These are phyloP conservation scores for Sorex fumeus DNA, from an alignment of 2,113 vertebrate genomes.

Conservation along the genomic window DNA sequence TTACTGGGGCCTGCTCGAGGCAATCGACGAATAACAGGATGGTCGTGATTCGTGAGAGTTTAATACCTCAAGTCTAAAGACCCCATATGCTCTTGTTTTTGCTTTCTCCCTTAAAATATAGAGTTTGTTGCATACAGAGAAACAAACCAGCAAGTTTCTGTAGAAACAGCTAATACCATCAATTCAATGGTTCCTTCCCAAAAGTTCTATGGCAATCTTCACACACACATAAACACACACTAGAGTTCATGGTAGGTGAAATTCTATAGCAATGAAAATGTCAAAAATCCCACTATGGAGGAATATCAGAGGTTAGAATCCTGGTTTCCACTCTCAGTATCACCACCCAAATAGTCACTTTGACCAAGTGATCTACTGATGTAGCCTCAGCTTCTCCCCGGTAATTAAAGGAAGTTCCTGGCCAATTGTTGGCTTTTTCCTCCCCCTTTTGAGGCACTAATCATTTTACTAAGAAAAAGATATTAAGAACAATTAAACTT, in stretches of 20 bases:
- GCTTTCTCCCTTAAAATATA: not conserved
- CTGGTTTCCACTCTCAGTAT: not conserved
- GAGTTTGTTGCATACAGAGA: not conserved
- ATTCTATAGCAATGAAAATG: not conserved
- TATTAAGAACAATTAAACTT: slow-evolving; percentile 68
- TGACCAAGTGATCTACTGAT: not conserved
- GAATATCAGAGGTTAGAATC: not conserved
- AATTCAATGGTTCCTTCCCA: not conserved
- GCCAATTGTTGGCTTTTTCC: not conserved
- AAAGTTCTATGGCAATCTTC: not conserved
- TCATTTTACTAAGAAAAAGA: slow-evolving; percentile 58
- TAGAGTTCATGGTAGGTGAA: not conserved
- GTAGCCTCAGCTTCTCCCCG: not conserved
- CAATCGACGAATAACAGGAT: no score
- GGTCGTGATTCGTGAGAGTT: not conserved
- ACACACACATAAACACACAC: not conserved
- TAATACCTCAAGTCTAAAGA: not conserved
- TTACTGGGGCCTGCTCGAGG: no score
- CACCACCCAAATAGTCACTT: not conserved
- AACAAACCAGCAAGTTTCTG: not conserved
- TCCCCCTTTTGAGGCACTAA: not conserved
- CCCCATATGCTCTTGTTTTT: not conserved
- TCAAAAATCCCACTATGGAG: not conserved
- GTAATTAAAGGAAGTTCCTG: not conserved
- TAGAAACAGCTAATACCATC: not conserved